Evolutionary conservation across 1,140 invertebrate genomes (phyloP).

Genomic region (Drosophila kikkawai): DNA sequence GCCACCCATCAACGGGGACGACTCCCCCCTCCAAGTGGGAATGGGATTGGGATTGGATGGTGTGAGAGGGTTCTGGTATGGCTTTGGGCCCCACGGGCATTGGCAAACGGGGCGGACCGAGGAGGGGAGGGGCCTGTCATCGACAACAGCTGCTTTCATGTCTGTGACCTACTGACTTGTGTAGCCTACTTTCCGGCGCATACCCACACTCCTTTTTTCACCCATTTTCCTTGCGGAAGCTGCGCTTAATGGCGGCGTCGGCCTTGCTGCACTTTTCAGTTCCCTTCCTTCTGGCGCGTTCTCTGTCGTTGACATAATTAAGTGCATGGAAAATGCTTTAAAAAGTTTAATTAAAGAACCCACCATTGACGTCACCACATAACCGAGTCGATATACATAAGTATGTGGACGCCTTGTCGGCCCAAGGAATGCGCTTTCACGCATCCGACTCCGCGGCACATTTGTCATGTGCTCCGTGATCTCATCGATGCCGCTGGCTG

Average conservation of each 20-base stretch:
- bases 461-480: conserved; percentile 44
- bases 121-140: conserved; percentile 41
- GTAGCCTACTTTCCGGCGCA: conserved; percentile 74
- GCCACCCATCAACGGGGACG: conserved; percentile 22
- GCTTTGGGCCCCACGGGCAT: conserved; percentile 16
- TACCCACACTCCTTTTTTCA: conserved; percentile 13
- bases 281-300: background rate
- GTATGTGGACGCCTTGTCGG: conserved; percentile 29
- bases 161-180: conserved; percentile 72
- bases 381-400: conserved; percentile 10
- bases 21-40: background rate
- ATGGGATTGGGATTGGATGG: background rate
- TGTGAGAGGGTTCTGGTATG: conserved; percentile 1
- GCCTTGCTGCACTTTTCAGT: conserved; percentile 29
- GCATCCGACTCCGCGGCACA: conserved; percentile 16
- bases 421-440: conserved; percentile 20
- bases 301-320: conserved; percentile 72
- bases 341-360: conserved; percentile 72
- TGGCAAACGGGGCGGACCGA: conserved; percentile 1
- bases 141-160: conserved; percentile 70
- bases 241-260: conserved; percentile 46
- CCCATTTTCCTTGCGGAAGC: conserved; percentile 46
- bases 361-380: conserved; percentile 60
- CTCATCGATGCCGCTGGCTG: conserved; percentile 31
- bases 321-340: conserved; percentile 76